phyloP scores from a whole-genome alignment of 2,888 invertebrate genomes.

The Drosophila birchii region DNA sequence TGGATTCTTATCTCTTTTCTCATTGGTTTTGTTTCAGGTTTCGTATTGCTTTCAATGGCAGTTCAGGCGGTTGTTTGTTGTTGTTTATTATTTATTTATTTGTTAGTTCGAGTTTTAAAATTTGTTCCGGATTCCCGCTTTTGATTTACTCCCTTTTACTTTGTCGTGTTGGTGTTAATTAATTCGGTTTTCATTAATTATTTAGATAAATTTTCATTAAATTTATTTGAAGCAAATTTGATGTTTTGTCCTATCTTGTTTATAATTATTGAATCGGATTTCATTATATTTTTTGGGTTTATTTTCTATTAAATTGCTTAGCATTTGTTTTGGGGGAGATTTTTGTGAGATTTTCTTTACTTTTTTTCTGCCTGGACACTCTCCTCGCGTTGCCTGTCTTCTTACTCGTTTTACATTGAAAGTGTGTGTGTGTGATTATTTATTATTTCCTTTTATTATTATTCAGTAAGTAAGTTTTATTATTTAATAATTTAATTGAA shows the following conservation, averaged over 20 bases:
- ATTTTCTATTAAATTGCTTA: not conserved
- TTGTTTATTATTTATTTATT: slow-evolving; percentile 26
- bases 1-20: slow-evolving; percentile 11
- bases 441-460: not conserved
- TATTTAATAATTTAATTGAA: slow-evolving; percentile 37
- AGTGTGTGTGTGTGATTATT: too few species aligned
- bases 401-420: not conserved
- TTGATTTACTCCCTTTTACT: slow-evolving; percentile 24
- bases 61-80: slow-evolving; percentile 67
- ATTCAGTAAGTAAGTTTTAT: slow-evolving; percentile 16
- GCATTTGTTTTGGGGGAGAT: slow-evolving; percentile 2
- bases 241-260: slow-evolving; percentile 26
- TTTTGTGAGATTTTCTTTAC: slow-evolving; percentile 6
- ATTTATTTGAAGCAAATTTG: slow-evolving; percentile 42
- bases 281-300: slow-evolving; percentile 14
- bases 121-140: slow-evolving; percentile 15
- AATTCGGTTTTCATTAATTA: slow-evolving; percentile 13
- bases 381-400: not conserved
- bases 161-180: not conserved
- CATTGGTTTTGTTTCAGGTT: slow-evolving; percentile 36
- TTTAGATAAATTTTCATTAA: slow-evolving; percentile 39
- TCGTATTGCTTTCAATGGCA: slow-evolving; percentile 76
- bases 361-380: slow-evolving; percentile 4
- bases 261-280: slow-evolving; percentile 24
- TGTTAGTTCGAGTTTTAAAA: slow-evolving; percentile 11